Evolutionary conservation across 2,888 invertebrate genomes (phyloP).

Genomic region (Aleiodes testaceus): DNA sequence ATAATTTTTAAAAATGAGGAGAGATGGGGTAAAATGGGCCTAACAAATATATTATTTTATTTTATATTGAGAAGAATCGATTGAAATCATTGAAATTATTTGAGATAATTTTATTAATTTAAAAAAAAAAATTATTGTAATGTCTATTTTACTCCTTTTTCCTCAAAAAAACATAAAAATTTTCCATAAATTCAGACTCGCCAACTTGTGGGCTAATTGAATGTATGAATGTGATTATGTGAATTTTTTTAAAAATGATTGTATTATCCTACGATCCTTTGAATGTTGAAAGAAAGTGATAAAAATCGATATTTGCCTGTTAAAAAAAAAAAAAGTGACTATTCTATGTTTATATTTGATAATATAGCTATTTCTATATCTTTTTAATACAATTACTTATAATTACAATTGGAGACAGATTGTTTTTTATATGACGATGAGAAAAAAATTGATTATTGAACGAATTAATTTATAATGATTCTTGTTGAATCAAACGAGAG

Average conservation of each 20-base stretch:
- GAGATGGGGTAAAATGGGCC: background rate
- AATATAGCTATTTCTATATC: conserved; percentile 64
- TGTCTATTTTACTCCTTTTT: too few species aligned
- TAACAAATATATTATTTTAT: too few species aligned
- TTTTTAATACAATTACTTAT: conserved; percentile 54
- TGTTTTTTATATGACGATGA: conserved; percentile 46
- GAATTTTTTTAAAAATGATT: conserved; percentile 44
- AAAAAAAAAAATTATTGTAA: too few species aligned
- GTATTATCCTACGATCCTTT: conserved; percentile 45
- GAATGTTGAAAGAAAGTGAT: conserved; percentile 53
- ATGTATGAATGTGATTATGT: conserved; percentile 50
- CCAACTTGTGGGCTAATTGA: conserved; percentile 31
- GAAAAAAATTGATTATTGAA: conserved; percentile 3
- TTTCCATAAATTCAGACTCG: conserved; percentile 16
- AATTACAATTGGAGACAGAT: conserved; percentile 54
- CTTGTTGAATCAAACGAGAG: background rate
- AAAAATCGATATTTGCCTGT: conserved; percentile 66
- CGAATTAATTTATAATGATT: conserved; percentile 17
- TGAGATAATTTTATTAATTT: too few species aligned
- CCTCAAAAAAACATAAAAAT: background rate
- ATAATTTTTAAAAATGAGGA: conserved; percentile 44
- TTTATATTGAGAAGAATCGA: too few species aligned
- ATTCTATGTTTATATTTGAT: conserved; percentile 69
- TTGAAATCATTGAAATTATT: too few species aligned
- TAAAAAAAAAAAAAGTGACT: conserved; percentile 63